phyloP scores from a whole-genome alignment of 2,797 vertebrate genomes.

The Oreonectes daqikongensis region DNA sequence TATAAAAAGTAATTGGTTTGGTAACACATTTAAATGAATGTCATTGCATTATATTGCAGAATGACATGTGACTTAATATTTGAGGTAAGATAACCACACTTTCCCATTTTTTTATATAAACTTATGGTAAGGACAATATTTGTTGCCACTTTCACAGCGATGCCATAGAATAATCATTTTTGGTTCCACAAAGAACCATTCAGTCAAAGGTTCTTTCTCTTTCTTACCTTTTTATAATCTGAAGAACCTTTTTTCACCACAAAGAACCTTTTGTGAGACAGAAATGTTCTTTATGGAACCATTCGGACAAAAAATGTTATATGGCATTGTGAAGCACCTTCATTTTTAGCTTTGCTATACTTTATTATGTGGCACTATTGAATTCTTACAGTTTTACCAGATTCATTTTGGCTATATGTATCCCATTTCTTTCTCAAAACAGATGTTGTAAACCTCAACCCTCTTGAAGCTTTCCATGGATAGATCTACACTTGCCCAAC shows the following conservation, averaged over 20 bases:
- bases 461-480: conserved; percentile 79
- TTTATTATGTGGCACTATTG: background rate
- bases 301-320: no score
- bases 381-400: background rate
- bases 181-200: no score
- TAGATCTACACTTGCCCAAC: conserved; percentile 87
- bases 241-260: no score
- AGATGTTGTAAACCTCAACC: conserved; percentile 10
- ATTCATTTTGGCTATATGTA: no score
- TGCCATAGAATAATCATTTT: no score
- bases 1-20: background rate
- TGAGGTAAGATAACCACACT: background rate
- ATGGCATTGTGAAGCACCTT: no score
- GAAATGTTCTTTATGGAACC: no score
- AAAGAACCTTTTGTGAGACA: no score
- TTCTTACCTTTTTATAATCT: no score
- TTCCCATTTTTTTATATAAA: background rate
- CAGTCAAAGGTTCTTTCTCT: no score
- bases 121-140: background rate
- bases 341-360: background rate
- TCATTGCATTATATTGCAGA: background rate
- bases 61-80: no score
- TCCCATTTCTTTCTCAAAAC: background rate
- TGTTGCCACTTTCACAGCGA: no score
- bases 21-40: background rate